A percentile compares a stretch with the other conserved stretches of the same genome.
Evolutionary conservation across 2,797 vertebrate species (phyloP).

Genomic region (Perdix hodgsoniae): DNA sequence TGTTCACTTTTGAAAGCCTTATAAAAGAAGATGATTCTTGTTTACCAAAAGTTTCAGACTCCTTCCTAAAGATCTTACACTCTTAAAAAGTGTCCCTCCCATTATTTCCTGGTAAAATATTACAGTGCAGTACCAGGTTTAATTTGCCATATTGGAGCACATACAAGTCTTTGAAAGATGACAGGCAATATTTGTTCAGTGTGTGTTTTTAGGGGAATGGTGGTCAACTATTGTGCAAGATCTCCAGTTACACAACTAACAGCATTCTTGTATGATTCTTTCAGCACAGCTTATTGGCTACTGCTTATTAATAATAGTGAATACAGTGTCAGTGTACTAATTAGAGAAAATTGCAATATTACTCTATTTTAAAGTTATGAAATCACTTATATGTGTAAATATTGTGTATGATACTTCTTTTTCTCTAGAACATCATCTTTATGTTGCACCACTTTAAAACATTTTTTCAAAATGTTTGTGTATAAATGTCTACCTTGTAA

Average conservation of each 20-base stretch:
- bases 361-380: too few relatives aligned
- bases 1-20: slow-evolving; percentile 27
- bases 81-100: not conserved
- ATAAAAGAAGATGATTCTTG: not conserved
- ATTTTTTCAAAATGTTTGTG: too few relatives aligned
- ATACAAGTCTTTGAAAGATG: not conserved
- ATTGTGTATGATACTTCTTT: too few relatives aligned
- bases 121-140: not conserved
- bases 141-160: not conserved
- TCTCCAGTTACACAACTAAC: not conserved
- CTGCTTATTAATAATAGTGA: too few relatives aligned
- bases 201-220: not conserved
- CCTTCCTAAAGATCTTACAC: not conserved
- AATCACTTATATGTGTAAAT: too few relatives aligned
- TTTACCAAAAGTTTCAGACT: not conserved
- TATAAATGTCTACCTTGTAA: not conserved
- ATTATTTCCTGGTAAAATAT: not conserved
- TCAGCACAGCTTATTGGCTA: too few relatives aligned
- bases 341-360: too few relatives aligned
- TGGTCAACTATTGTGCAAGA: not conserved
- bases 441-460: too few relatives aligned
- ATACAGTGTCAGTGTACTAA: too few relatives aligned
- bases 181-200: not conserved
- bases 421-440: too few relatives aligned
- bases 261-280: rapidly evolving